phyloP scores from a whole-genome alignment of 2,888 invertebrate genomes.

The Yponomeuta cagnagella region DNA sequence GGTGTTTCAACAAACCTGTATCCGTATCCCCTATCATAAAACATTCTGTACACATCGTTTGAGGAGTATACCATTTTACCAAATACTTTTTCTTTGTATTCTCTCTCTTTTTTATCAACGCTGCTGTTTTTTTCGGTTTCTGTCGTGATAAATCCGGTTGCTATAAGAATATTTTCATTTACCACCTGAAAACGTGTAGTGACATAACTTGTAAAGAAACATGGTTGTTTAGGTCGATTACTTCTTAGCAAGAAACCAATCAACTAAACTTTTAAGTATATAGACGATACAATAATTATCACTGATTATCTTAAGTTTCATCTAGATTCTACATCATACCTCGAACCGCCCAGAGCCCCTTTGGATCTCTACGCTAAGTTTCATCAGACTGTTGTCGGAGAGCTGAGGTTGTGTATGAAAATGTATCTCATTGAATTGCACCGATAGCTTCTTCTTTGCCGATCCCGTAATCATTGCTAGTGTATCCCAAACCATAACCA shows the following conservation, averaged over 20 bases:
- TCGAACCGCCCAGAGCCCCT: constrained; percentile 11
- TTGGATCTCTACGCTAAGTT: constrained; percentile 2
- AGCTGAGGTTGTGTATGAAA: constrained; percentile 2
- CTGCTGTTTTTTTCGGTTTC: background rate
- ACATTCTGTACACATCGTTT: background rate
- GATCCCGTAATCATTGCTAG: constrained; percentile 9
- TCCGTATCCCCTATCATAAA: background rate
- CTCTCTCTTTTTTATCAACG: background rate
- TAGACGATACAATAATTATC: background rate
- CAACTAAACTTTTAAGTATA: background rate
- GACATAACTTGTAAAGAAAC: background rate
- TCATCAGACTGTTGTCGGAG: background rate
- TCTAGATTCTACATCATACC: background rate
- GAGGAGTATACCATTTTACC: background rate
- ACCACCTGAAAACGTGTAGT: background rate
- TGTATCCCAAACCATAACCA: constrained; percentile 11
- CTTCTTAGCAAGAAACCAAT: no score
- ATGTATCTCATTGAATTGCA: constrained; percentile 8
- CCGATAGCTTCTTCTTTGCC: constrained; percentile 2
- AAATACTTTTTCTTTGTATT: background rate
- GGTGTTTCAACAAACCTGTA: background rate
- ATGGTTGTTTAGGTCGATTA: no score
- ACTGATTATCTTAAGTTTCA: background rate
- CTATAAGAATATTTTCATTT: background rate
- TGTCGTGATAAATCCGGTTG: background rate